phyloP scores from a whole-genome alignment of 2,888 invertebrate species.

The Cataglyphis altisquamis region DNA sequence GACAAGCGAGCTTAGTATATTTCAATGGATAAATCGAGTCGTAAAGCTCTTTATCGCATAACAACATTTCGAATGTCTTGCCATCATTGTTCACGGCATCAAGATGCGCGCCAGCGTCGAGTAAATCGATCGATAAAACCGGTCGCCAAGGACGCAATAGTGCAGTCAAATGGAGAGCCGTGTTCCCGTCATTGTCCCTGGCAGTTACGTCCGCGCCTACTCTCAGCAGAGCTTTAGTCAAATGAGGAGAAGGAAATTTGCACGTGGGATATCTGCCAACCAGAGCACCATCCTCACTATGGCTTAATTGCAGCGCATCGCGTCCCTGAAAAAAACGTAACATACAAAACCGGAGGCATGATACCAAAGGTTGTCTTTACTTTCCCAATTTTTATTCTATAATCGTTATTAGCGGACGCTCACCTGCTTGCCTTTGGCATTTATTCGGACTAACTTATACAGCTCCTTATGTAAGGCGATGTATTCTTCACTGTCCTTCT shows the following conservation, averaged over 20 bases:
- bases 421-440: constrained; percentile 87
- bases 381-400: background rate
- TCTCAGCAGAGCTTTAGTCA: constrained; percentile 92
- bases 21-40: constrained; percentile 92
- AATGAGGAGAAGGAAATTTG: constrained; percentile 90
- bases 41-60: constrained; percentile 89
- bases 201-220: constrained; percentile 95
- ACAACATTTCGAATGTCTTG: constrained; percentile 91
- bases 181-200: constrained; percentile 94
- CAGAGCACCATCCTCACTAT: constrained; percentile 92
- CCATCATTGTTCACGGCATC: constrained; percentile 93
- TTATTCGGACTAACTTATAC: constrained; percentile 92
- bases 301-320: constrained; percentile 93
- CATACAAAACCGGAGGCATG: background rate
- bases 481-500: constrained; percentile 87
- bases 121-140: constrained; percentile 90
- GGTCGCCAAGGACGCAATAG: constrained; percentile 89
- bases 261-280: constrained; percentile 90
- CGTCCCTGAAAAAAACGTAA: constrained; percentile 87
- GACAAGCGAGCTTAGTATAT: constrained; percentile 94
- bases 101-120: constrained; percentile 94
- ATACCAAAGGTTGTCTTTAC: background rate
- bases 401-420: background rate
- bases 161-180: constrained; percentile 95
- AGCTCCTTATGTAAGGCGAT: constrained; percentile 90